Evolutionary conservation across 2,797 vertebrate species (phyloP), one percentile per base, ranked within the genome.

Genomic region (Anableps anableps): DNA sequence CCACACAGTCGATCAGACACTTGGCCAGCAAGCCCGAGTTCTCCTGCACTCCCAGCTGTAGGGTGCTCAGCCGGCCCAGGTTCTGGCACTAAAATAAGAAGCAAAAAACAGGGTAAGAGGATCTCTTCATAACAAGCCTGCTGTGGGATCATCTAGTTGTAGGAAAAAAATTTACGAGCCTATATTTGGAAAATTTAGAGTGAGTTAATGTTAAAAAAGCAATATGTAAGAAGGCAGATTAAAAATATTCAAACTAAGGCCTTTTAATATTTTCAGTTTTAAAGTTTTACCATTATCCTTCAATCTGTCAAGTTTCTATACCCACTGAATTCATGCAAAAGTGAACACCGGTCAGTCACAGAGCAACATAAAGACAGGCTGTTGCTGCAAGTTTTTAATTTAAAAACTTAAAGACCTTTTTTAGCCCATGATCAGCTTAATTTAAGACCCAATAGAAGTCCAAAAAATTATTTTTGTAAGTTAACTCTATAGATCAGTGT

Each of bases 1-100:
- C 96, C 91, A 99, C 99, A 75, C 97, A 99, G 93, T 99, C 98
- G 88, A 99, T 97, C 78, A 99, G 95, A 97, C 99, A 99, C 93
- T 99, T 99, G 90, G 98, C 97, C 89, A 99, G 94, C 0, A 99
- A 90, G 82, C 99, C 99, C 0, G 98, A 98, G 95, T 99, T 99
- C 93, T 99, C 98, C 64, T 99, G 98, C 36, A 81, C 75, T 43
- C 99, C 99, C 83, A 99, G 94, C 95, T 99, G 98, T 91, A 97
- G 96, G 0, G 99, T 99, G 16, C 98, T 99, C 90, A 99, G 95
- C 88, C 98, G 97, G 84, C 99, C 99, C 89, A 99, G 94, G 95
- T 99, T 99, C 94, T 97, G 97, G 92, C 98, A 97, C 99, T 99
- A 96, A 60, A 80, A 75, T 72, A 4, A 81, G 66, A 83, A 81